phyloP scores from a whole-genome alignment of 2,888 invertebrate genomes.

The Papilio demoleus region DNA sequence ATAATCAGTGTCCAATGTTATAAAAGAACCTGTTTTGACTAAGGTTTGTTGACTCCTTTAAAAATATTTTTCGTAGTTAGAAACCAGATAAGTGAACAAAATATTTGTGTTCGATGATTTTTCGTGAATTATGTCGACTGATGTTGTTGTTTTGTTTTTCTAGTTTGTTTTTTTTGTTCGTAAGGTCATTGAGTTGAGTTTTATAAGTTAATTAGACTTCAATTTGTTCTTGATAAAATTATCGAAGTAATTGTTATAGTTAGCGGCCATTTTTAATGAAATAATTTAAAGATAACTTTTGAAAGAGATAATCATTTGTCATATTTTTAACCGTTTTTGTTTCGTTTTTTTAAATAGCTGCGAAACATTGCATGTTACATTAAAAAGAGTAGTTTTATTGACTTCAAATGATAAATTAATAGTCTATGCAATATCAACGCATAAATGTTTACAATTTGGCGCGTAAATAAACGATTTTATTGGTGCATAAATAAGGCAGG shows the following conservation, averaged over 20 bases:
- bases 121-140: constrained; percentile 31
- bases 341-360: no score
- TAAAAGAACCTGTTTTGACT: constrained; percentile 71
- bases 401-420: no score
- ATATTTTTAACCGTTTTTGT: no score
- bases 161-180: neutral
- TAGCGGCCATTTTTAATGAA: no score
- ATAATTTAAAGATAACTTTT: no score
- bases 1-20: constrained; percentile 76
- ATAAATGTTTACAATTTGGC: constrained; percentile 72
- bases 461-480: constrained; percentile 77
- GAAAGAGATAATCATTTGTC: no score
- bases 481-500: constrained; percentile 67
- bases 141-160: constrained; percentile 17
- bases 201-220: neutral
- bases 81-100: constrained; percentile 54
- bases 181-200: constrained; percentile 1
- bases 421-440: constrained; percentile 46
- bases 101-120: constrained; percentile 43
- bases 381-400: no score
- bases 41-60: constrained; percentile 78
- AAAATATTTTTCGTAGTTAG: constrained; percentile 64
- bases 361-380: no score
- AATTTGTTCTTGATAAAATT: neutral
- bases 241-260: neutral